phyloP scores from a whole-genome alignment of 2,888 invertebrate genomes.

The Macaria liturata region DNA sequence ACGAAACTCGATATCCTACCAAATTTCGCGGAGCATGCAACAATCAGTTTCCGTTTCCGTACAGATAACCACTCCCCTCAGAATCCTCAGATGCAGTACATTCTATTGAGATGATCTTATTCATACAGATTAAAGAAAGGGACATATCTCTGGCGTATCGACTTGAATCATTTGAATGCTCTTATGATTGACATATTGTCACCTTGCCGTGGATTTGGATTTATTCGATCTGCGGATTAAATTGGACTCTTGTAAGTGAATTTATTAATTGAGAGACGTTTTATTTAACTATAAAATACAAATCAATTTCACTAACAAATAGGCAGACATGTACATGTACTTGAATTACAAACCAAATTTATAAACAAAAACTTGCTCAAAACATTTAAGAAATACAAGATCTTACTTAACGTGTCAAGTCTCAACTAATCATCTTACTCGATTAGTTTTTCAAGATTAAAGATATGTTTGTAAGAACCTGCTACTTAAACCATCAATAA shows the following conservation, averaged over 20 bases:
- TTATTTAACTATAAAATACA: no score
- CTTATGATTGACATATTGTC: constrained; percentile 11
- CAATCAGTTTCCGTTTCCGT: constrained; percentile 73
- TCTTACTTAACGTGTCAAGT: constrained; percentile 24
- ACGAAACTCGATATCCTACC: constrained; percentile 65
- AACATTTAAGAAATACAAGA: constrained; percentile 7
- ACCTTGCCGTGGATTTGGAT: no score
- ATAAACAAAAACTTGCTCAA: no score
- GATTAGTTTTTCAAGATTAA: constrained; percentile 31
- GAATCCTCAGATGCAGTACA: constrained; percentile 53
- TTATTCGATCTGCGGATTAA: no score
- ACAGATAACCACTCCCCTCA: constrained; percentile 70
- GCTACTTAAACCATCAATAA: constrained; percentile 71
- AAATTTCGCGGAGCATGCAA: constrained; percentile 43
- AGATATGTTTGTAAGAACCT: constrained; percentile 36
- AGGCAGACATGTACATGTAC: no score
- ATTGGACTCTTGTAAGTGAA: no score
- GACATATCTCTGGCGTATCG: constrained; percentile 23
- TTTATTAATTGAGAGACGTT: no score
- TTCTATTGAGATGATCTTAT: constrained; percentile 35
- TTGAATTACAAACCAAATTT: no score
- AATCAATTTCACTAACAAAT: no score
- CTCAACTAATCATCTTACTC: constrained; percentile 38
- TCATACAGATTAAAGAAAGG: not conserved
- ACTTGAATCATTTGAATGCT: not conserved